Evolutionary conservation across 2,888 invertebrate species (phyloP).

Genomic region (Sabatieria punctata): DNA sequence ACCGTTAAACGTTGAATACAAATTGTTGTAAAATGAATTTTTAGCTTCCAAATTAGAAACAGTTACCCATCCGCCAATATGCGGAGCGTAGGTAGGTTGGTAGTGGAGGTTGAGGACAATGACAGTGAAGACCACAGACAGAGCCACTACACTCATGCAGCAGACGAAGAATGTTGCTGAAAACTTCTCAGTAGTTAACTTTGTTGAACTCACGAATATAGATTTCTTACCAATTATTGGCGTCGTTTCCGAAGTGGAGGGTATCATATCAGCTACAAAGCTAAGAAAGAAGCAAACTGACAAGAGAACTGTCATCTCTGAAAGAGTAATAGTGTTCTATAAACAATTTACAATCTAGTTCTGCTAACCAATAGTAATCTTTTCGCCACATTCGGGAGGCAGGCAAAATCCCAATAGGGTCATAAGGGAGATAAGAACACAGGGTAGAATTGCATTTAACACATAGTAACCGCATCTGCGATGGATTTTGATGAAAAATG

Average conservation of each 20-base stretch:
- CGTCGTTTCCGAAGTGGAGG: constrained; percentile 2
- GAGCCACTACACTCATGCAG: background rate
- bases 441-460: background rate
- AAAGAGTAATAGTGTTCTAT: background rate
- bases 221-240: too few species aligned
- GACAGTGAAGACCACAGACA: background rate
- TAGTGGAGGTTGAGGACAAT: background rate
- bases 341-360: background rate
- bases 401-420: background rate
- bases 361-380: background rate
- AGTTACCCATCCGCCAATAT: too few species aligned
- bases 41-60: too few species aligned
- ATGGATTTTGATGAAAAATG: background rate
- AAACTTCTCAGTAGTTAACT: background rate
- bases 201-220: too few species aligned
- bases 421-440: background rate
- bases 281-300: too few species aligned
- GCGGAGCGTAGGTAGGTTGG: too few species aligned
- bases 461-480: background rate
- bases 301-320: too few species aligned
- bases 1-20: too few species aligned
- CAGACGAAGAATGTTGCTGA: background rate
- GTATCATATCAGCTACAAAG: background rate
- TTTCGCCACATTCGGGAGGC: constrained; percentile 1
- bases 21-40: too few species aligned